Base-by-base conservation (phyloP, 2,113 vertebrate species). In the Oreocharis arfaki region DNA sequence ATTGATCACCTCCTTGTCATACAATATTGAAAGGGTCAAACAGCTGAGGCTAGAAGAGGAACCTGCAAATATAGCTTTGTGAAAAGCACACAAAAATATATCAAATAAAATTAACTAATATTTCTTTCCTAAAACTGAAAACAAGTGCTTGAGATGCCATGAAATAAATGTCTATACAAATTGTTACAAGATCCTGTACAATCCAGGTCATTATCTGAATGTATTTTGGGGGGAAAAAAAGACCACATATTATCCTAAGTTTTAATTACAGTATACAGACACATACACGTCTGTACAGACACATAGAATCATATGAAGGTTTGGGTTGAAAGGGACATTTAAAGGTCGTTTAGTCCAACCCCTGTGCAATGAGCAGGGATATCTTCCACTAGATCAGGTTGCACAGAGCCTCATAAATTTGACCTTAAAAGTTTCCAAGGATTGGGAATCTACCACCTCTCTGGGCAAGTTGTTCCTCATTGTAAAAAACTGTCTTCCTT, bases 331-430 rank as follows among this genome's bases (percentile, higher is more conserved):
- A 67, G 6, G 3, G 5, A 74, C 21, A 7, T 28, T 53, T 27
- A 20, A 35, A 73, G n/a, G 8, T 16, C 28, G 13, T 19, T 33
- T 26, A 27, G 46, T 67, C 30, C 15, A 47, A 41, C 7, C 4
- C 3, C 7, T 1, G 3, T 17, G 21, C 3, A 21, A 35, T 32
- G 7, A 63, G 19, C 8, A 61, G 10, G 28, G 10, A 26, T 13
- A 27, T 50, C 22, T 65, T 65, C 42, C 28, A 27, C 15, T 37
- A 28, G 27, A 27, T 13, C 37, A 37, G 2, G 12, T 13, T 44
- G 18, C 7, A 4, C 22, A 65, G 37, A 65, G 5, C 18, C 11
- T 61, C n/a, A n/a, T n/a, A n/a, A n/a, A 22, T 14, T 12, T 16
- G 7, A 23, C 8, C 21, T 22, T 23, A 19, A 56, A 56, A 24